Percentiles rank a stretch among this genome's conserved stretches.
Evolutionary conservation across 2,888 invertebrate species (phyloP).

Genomic region (Sepiola atlantica): DNA sequence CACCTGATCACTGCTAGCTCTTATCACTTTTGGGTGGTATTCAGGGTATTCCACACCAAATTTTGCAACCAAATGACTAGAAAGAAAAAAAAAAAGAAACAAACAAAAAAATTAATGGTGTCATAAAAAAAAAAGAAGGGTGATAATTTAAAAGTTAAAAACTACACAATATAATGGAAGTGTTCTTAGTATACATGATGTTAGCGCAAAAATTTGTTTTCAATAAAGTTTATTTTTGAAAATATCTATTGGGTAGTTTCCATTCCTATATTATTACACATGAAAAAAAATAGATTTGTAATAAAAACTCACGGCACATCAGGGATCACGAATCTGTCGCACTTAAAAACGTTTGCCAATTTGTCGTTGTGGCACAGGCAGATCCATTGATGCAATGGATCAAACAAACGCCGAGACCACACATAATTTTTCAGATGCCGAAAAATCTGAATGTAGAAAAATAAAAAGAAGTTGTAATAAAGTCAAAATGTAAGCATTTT

Average conservation of each 20-base stretch:
- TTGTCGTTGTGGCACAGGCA: slow-evolving; percentile 34
- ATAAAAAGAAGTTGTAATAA: not conserved
- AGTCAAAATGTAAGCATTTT: too few species aligned
- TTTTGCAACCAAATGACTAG: slow-evolving; percentile 32
- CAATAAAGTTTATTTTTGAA: too few species aligned
- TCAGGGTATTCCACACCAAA: not conserved
- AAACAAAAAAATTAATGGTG: too few species aligned
- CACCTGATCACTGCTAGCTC: slow-evolving; percentile 19
- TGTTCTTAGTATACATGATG: too few species aligned
- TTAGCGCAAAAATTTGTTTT: too few species aligned
- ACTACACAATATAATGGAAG: too few species aligned
- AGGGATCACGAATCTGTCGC: slow-evolving; percentile 32
- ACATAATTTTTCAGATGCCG: slow-evolving; percentile 19
- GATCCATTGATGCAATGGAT: slow-evolving; percentile 32
- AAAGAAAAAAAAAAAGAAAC: not conserved
- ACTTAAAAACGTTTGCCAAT: slow-evolving; percentile 40
- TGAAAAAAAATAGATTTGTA: not conserved
- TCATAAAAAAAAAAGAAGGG: too few species aligned
- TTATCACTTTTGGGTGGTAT: slow-evolving; percentile 4
- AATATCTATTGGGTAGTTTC: too few species aligned
- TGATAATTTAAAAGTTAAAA: too few species aligned
- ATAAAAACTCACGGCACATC: slow-evolving; percentile 38
- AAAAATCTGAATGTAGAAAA: not conserved
- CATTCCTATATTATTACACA: not conserved
- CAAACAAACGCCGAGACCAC: slow-evolving; percentile 35